Evolutionary conservation across 1,140 invertebrate species (phyloP), one percentile per base, ranked within the genome.

Genomic region (Sminthurides bifidus): DNA sequence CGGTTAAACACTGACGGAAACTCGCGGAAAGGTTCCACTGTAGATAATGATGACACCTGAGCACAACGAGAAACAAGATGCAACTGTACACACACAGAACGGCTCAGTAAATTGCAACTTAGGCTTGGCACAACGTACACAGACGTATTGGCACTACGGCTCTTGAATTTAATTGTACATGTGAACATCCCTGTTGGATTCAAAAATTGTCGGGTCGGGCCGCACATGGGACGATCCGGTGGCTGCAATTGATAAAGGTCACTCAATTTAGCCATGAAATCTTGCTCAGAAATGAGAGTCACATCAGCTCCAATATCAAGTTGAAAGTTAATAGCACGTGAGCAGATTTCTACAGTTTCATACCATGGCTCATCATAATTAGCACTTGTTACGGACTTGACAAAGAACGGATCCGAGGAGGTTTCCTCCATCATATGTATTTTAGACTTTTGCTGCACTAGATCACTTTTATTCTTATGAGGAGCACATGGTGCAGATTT

Each of bases 231-330:
- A 14, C 29, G 2, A 23, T 8, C 3, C 2, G 43, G n/a, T 15
- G 23, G 24, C 5, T 29, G 43, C 5, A 44, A 17, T 8, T 6
- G 8, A 29, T 21, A 26, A 19, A 21, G 29, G 4, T 48, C 19
- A 12, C 23, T 17, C 23, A 21, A 17, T 23, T 48, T 46, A 2
- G 43, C 5, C 6, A 3, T 6, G 23, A 12, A 54, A 5, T 29
- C 6, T 8, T 1, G 6, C 2, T 33, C 24, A 21, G 53, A 53
- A 35, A 59, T 31, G 21, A 26, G 40, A 6, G 52, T 59, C 4
- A 56, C 58, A 23, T 59, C 58, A 45, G 58, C 58, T 2, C 58
- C 58, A 27, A 53, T 26, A 30, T 59, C 58, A 1, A 59, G 33
- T 15, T 35, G 45, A 29, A 59, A 59, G 3, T 48, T 30, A 17